These are phyloP conservation scores for Campoplex capitator DNA, from an alignment of 2,888 invertebrate species.

Conservation along the genomic window DNA sequence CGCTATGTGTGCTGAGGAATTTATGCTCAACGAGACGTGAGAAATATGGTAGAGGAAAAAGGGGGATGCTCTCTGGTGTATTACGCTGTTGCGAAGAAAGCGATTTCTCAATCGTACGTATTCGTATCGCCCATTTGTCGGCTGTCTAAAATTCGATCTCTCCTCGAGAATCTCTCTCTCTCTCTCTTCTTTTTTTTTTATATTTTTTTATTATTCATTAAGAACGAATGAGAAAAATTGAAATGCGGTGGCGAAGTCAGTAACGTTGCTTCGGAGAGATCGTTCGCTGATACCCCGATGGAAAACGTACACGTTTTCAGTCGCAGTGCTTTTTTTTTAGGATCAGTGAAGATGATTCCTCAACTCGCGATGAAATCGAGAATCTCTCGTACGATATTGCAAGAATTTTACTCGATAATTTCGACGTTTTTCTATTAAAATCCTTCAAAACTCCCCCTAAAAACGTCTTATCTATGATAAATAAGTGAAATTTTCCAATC, in stretches of 20 bases:
- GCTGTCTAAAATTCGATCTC: constrained; percentile 39
- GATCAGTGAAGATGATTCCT: background rate
- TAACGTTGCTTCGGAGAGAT: background rate
- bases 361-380: background rate
- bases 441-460: background rate
- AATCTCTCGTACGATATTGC: too few species aligned
- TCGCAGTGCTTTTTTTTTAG: background rate
- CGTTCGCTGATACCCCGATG: background rate
- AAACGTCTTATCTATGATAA: constrained; percentile 18
- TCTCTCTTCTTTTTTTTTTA: too few species aligned
- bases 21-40: constrained; percentile 62
- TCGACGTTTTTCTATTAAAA: background rate
- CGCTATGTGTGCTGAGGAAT: constrained; percentile 47
- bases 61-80: background rate
- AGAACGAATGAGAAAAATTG: background rate
- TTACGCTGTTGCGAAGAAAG: constrained; percentile 37
- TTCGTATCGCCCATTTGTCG: constrained; percentile 19
- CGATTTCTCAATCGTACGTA: constrained; percentile 36
- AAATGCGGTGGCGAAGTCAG: background rate
- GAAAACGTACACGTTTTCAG: background rate
- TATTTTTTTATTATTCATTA: background rate
- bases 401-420: background rate
- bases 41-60: constrained; percentile 33
- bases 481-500: constrained; percentile 32
- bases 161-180: background rate